Evolutionary conservation across 2,797 vertebrate genomes (phyloP).

Genomic region (Platyrinchus mystaceus): DNA sequence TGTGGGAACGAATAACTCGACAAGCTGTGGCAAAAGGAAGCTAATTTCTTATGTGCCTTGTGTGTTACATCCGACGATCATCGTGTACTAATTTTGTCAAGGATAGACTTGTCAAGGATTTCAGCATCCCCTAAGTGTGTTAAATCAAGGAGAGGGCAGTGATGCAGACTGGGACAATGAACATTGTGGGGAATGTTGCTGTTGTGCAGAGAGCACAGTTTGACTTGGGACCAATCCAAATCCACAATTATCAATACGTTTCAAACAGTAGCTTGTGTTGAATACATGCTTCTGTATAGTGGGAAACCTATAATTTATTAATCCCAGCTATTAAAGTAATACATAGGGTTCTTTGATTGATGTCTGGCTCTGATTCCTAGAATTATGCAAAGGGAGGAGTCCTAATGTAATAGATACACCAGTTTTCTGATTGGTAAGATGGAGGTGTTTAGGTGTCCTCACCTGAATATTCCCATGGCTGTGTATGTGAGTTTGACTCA

Average conservation of each 20-base stretch:
- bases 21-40: neutral
- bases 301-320: constrained; percentile 55
- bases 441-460: neutral
- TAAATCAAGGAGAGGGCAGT: neutral
- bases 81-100: neutral
- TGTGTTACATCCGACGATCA: neutral
- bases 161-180: neutral
- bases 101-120: neutral
- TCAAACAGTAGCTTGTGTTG: constrained; percentile 20
- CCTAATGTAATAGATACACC: neutral
- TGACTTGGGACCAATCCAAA: constrained; percentile 15
- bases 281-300: neutral
- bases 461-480: neutral
- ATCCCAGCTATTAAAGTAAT: constrained; percentile 45
- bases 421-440: neutral
- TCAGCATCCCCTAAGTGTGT: neutral
- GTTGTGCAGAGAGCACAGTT: neutral
- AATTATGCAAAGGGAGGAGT: neutral
- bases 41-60: neutral
- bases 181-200: neutral
- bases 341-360: constrained; percentile 30
- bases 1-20: neutral
- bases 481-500: neutral
- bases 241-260: neutral
- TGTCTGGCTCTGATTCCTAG: neutral